Evolutionary conservation across 2,888 invertebrate species (phyloP), one percentile per base, ranked within the genome.

Genomic region (Nebria salina): DNA sequence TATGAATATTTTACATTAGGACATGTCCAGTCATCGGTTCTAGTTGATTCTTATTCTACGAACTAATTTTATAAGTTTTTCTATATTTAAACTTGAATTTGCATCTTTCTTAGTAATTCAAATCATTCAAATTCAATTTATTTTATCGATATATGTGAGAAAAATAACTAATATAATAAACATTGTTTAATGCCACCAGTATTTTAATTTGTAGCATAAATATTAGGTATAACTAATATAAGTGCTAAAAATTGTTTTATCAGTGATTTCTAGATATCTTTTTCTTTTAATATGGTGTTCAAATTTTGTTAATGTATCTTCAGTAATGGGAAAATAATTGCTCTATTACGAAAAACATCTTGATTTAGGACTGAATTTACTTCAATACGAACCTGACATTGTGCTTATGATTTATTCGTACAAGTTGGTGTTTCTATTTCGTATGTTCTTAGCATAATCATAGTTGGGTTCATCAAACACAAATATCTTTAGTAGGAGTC

Each of bases 381-480:
- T 34, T 34, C 6, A 54, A 54, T 54, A 54, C 54, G 54, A 13
- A 8, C 54, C 54, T 54, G 7, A 13, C 8, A 54, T 54, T 8
- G 8, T 54, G 54, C 13, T 11, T 13, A 54, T 54, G 54, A 54
- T 11, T 54, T 11, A 54, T 54, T 54, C 54, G 54, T 54, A 13
- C 8, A 34, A 26, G 70, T 70, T 70, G 8, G 54, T 70, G 70
- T 25, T 70, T n/a, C 25, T 25, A 66, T 66, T 66, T 66, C 25
- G 66, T 25, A 66, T 66, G 9, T 66, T 15, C 70, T 26, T 25
- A 70, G 34, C 20, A 70, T 70, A 70, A 70, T 70, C 70, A 70
- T 70, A 7, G 70, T 7, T 54, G 54, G 34, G 34, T 34, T 70
- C 70, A 70, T 70, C 70, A 34, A 26, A 70, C 25, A 34, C 26